Base-by-base conservation (phyloP, 92 coral and sea anemone genomes). In the Porites cylindrica region DNA sequence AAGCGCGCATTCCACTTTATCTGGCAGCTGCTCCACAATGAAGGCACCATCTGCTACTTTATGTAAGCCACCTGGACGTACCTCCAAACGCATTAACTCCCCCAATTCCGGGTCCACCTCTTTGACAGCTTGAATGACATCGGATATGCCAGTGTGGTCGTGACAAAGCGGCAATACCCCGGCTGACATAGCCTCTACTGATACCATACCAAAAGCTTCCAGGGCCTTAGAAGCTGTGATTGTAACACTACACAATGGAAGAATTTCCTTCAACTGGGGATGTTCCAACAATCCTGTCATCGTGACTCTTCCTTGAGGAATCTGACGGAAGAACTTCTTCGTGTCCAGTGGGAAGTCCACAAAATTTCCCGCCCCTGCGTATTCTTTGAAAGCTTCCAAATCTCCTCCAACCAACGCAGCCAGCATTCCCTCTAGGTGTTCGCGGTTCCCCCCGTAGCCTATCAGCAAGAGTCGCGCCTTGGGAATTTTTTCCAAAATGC, bases 161-260 rank as follows among this genome's bases (percentile, higher is more conserved):
- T 96, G 83, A 74, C 98, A 93, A 11, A 93, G 91, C 13, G 97
- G 95, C 12, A 96, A 79, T 17, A 96, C 98, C 1, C 98, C 98
- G 8, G 95, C 91, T 7, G 98, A 85, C 98, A 96, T 96, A 9
- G 98, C 98, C 82, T 96, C 98, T 1, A 94, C 80, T 0, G 98
- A 82, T 7, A 96, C 98, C 98, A 95, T 94, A 1, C 96, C 98
- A 82, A 95, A 95, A 32, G 98, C 91, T 70, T 95, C 98, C 16
- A 88, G 80, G 24, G 98, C 97, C 60, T 95, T 95, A 20, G 94
- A 68, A 50, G 91, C 90, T 12, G 92, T 84, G 16, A 95, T 84
- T 18, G 91, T 85, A 14, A 94, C 65, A 82, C 98, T 95, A 80
- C 95, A 93, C 62, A 95, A 80, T 6, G 96, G 95, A 20, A 96